phyloP scores from a whole-genome alignment of 2,113 vertebrate genomes.

The Oncorhynchus tshawytscha region DNA sequence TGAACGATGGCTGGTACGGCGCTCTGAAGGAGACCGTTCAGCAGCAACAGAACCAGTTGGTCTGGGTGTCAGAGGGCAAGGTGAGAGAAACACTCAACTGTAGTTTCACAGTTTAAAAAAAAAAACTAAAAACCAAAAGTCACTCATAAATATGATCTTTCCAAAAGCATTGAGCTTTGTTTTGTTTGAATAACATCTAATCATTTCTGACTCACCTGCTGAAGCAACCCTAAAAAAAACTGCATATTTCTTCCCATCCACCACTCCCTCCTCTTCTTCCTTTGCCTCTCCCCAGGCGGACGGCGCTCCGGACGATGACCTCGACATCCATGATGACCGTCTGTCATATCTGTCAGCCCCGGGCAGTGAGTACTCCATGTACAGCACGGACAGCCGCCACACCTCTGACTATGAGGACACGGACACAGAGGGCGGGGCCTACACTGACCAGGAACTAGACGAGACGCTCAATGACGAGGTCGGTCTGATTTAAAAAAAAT shows the following conservation, averaged over 20 bases:
- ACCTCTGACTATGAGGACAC: slow-evolving; percentile 99
- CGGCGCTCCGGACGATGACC: slow-evolving; percentile 94
- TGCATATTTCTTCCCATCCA: not conserved
- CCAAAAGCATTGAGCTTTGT: too few species aligned
- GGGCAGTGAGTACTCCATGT: slow-evolving; percentile 99
- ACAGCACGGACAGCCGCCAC: slow-evolving; percentile 99
- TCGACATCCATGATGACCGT: slow-evolving; percentile 98
- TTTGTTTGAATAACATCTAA: too few species aligned
- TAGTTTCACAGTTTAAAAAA: too few species aligned
- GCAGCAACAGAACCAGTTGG: slow-evolving; percentile 96
- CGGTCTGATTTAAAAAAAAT: too few species aligned
- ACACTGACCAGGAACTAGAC: slow-evolving; percentile 98
- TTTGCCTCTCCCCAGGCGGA: slow-evolving; percentile 79
- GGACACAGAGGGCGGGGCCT: slow-evolving; percentile 97
- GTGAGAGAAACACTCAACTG: slow-evolving; percentile 67
- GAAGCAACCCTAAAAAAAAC: too few species aligned
- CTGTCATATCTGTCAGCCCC: slow-evolving; percentile 98
- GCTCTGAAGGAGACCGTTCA: slow-evolving; percentile 94
- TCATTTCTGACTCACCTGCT: too few species aligned
- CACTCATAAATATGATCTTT: too few species aligned
- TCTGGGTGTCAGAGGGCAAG: slow-evolving; percentile 99
- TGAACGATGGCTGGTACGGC: slow-evolving; percentile 99
- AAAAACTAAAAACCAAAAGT: too few species aligned
- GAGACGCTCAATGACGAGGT: slow-evolving; percentile 98
- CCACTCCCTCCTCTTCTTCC: not conserved